Evolutionary conservation across 1,140 invertebrate species (phyloP).

Genomic region (Bombus breviceps): DNA sequence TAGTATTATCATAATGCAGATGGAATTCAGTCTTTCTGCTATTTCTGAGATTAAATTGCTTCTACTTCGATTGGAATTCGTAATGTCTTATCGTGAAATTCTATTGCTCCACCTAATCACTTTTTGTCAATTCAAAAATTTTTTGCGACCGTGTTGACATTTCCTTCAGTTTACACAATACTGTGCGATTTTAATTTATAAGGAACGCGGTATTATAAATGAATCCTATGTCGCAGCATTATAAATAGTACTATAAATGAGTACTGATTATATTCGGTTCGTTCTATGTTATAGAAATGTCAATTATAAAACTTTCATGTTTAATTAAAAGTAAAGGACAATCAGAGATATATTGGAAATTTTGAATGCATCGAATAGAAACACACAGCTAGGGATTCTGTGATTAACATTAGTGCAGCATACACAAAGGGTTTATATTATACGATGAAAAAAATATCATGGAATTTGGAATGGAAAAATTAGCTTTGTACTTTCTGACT

Average conservation of each 20-base stretch:
- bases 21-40: slow-evolving; percentile 27
- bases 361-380: not conserved
- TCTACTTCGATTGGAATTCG: not conserved
- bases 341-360: no score
- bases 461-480: not conserved
- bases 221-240: not conserved
- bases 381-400: not conserved
- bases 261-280: no score
- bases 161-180: not conserved
- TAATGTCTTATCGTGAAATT: not conserved
- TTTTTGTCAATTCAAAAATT: not conserved
- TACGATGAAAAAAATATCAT: not conserved
- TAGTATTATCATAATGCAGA: not conserved
- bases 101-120: not conserved
- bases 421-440: not conserved
- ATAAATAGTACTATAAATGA: no score
- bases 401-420: not conserved
- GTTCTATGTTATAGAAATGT: not conserved
- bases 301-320: not conserved
- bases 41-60: slow-evolving; percentile 29
- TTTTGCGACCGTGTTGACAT: not conserved
- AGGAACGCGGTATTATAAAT: not conserved
- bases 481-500: not conserved
- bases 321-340: no score
- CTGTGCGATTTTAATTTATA: not conserved